phyloP scores from a whole-genome alignment of 2,888 invertebrate genomes.

The Lycophotia porphyrea region DNA sequence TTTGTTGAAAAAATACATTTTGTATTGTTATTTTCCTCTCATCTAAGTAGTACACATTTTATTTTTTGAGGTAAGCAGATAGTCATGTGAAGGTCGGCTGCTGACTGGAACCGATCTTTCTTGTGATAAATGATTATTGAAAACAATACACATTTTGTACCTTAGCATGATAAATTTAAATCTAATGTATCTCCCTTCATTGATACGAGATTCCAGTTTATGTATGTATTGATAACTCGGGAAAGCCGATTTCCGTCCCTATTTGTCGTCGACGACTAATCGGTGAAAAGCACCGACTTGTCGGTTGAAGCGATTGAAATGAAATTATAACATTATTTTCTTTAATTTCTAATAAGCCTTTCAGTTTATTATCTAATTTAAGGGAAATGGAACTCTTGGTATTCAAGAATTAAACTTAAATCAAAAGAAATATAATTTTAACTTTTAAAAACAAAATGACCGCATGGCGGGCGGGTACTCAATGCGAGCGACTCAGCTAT shows the following conservation, averaged over 20 bases:
- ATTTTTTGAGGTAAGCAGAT: conserved; percentile 20
- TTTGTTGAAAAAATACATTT: conserved; percentile 9
- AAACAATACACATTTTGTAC: not conserved
- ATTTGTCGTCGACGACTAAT: not conserved
- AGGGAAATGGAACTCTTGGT: not conserved
- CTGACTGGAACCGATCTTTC: not conserved
- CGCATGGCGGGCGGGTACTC: not conserved
- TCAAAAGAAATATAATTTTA: not conserved
- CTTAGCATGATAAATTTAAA: not conserved
- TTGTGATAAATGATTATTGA: conserved; percentile 11
- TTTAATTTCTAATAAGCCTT: not conserved
- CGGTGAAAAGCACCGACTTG: not conserved
- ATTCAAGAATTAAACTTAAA: not conserved
- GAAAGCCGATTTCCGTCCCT: not conserved
- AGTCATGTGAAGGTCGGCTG: conserved; percentile 11
- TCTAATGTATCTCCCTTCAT: not conserved
- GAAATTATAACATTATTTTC: not conserved
- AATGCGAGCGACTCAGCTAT: no score
- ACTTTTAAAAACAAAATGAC: not conserved
- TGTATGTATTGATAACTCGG: not conserved
- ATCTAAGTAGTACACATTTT: conserved; percentile 32
- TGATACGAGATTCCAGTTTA: not conserved
- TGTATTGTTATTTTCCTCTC: conserved; percentile 11
- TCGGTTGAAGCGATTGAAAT: not conserved
- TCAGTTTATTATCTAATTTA: not conserved